Conservation (phyloP, 2,113 vertebrate genomes). For the Rhegmatorhina hoffmannsi region DNA sequence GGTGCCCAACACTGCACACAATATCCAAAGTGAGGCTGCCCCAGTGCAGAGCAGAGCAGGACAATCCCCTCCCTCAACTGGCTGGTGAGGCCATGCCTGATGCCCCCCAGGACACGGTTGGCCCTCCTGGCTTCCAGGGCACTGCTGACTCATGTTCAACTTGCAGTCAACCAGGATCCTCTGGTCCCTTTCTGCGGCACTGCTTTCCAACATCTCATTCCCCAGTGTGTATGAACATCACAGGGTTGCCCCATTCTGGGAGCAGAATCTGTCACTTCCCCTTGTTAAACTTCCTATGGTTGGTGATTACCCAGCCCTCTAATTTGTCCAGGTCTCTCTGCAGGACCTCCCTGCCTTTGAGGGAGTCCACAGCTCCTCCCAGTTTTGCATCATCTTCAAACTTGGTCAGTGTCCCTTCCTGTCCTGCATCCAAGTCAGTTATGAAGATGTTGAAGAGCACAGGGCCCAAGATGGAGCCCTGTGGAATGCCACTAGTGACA, state of each 20-base stretch:
- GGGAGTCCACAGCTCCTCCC: not conserved
- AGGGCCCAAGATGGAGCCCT: not conserved
- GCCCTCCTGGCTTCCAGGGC: not conserved
- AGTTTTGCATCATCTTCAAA: not conserved
- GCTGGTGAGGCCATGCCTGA: not conserved
- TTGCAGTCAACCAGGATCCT: not conserved
- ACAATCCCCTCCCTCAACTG: not conserved
- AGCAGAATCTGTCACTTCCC: not conserved
- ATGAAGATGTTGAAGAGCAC: not conserved
- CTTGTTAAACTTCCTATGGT: not conserved
- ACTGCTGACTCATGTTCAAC: not conserved
- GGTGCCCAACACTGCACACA: not conserved
- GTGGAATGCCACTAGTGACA: not conserved
- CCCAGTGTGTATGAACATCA: not conserved
- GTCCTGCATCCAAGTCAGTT: not conserved
- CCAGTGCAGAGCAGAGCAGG: not conserved
- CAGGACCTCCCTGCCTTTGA: not conserved
- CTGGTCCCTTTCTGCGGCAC: not conserved
- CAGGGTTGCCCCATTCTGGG: not conserved
- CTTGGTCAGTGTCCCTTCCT: not conserved
- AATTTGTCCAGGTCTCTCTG: not conserved
- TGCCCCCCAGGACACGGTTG: not conserved
- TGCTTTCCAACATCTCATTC: not conserved
- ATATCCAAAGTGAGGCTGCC: not conserved
- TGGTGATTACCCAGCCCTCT: not conserved